Evolutionary conservation across 2,888 invertebrate genomes (phyloP).

Genomic region (Nyleta sp.): DNA sequence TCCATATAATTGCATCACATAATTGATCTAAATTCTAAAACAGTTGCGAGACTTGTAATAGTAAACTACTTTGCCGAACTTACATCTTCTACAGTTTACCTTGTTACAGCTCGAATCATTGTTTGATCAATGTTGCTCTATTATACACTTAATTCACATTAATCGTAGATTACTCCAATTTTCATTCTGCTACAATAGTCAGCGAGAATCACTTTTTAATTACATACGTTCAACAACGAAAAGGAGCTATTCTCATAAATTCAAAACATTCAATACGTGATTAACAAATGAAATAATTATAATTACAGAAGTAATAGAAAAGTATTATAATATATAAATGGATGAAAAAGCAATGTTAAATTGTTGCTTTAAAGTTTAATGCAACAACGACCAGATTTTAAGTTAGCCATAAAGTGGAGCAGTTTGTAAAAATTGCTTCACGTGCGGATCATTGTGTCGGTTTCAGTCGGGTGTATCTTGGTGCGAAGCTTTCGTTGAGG

Average conservation of each 20-base stretch:
- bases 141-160: conserved; percentile 48
- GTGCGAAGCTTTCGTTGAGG: conserved; percentile 58
- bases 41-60: conserved; percentile 18
- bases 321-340: no score
- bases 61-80: conserved; percentile 25
- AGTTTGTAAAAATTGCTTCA: conserved; percentile 40
- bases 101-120: conserved; percentile 41
- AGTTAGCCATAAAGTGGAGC: conserved; percentile 12
- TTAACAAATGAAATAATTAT: no score
- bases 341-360: not conserved
- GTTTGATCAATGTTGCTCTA: conserved; percentile 57
- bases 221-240: no score
- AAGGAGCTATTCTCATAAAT: no score
- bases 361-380: no score
- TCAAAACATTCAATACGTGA: no score
- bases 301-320: no score
- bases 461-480: conserved; percentile 58
- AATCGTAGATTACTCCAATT: conserved; percentile 7
- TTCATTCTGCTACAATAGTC: no score
- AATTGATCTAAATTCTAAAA: no score
- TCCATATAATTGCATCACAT: no score
- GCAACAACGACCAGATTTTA: not conserved
- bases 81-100: conserved; percentile 36
- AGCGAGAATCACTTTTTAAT: no score
- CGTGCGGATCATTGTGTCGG: conserved; percentile 54